Conservation (phyloP, 1,140 invertebrate species). For the Lepidurus arcticus region DNA sequence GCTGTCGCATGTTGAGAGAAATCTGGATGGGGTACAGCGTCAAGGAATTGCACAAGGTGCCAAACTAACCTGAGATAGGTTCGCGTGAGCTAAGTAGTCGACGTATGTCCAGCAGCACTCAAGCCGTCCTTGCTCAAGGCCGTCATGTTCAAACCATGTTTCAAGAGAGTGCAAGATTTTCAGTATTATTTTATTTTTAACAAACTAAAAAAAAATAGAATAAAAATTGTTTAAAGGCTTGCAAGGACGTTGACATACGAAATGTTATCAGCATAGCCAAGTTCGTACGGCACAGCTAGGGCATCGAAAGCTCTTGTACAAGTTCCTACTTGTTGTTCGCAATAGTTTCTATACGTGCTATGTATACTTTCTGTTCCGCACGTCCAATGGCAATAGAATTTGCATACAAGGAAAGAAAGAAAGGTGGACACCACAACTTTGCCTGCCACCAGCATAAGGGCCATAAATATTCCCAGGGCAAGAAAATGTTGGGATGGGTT, state of each 20-base stretch:
- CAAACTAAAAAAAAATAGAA: too few relatives aligned
- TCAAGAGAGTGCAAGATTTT: neutral
- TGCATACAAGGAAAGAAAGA: neutral
- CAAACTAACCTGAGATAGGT: neutral
- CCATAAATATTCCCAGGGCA: neutral
- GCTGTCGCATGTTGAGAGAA: too few relatives aligned
- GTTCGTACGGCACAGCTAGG: neutral
- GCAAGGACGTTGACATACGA: neutral
- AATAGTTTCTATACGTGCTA: neutral
- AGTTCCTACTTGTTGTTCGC: neutral
- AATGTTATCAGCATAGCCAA: neutral
- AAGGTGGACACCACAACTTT: conserved; percentile 1
- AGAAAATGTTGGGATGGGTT: neutral
- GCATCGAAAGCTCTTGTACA: neutral
- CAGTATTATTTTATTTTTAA: neutral
- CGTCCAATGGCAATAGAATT: neutral
- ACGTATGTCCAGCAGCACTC: neutral
- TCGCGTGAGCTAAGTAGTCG: neutral
- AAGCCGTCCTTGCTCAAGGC: conserved; percentile 8
- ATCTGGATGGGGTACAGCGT: neutral
- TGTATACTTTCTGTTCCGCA: neutral
- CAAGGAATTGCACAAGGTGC: neutral
- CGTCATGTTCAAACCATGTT: neutral
- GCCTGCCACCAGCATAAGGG: neutral
- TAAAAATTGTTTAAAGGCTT: too few relatives aligned